A percentile compares a stretch with the other conserved stretches of the same genome.
Conservation (phyloP, 2,113 vertebrate species). For the Empidonax alnorum region DNA sequence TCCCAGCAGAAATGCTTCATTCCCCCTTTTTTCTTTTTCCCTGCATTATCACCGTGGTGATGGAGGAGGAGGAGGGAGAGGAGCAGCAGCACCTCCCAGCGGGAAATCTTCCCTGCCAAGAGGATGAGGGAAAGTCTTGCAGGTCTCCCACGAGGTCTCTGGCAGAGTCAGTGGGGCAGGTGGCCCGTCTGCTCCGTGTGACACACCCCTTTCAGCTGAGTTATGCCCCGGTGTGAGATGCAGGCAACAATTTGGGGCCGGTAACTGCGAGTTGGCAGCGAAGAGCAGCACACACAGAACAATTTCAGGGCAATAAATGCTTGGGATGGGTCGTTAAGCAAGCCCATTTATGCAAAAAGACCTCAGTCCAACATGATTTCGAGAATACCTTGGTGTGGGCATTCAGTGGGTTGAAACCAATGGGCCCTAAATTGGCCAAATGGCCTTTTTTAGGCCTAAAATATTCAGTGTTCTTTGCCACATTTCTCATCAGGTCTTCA, state of each 20-base stretch:
- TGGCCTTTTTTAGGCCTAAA: background rate
- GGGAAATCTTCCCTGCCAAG: background rate
- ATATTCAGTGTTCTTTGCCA: background rate
- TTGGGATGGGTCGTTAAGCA: background rate
- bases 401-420: background rate
- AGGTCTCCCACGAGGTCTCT: background rate
- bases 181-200: background rate
- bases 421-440: background rate
- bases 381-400: background rate
- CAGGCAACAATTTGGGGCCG: background rate
- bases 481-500: background rate
- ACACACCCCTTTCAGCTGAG: background rate
- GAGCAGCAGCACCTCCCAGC: background rate
- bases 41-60: background rate
- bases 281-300: background rate
- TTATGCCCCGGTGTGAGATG: background rate
- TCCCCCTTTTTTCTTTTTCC: background rate
- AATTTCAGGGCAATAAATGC: background rate
- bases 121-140: background rate
- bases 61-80: background rate
- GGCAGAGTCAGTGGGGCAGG: background rate
- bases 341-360: background rate
- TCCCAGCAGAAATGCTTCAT: background rate
- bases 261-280: background rate
- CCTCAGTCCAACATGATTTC: background rate